Percentiles rank a stretch among this genome's conserved stretches.
These are phyloP conservation scores for Maccullochella peelii DNA, from an alignment of 2,113 vertebrate genomes.

Conservation along the genomic window DNA sequence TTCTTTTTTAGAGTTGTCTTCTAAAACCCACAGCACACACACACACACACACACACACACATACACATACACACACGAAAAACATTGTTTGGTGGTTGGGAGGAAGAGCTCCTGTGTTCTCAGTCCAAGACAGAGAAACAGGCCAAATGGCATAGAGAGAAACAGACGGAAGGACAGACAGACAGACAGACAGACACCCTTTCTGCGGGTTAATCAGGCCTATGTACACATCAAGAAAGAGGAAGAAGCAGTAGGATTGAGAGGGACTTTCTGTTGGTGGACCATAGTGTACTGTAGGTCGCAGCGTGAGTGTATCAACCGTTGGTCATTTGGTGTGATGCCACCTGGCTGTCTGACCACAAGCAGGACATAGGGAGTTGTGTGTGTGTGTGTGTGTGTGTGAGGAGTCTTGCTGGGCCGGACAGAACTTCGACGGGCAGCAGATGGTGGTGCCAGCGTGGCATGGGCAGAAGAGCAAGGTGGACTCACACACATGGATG, in stretches of 20 bases:
- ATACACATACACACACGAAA: slow-evolving; percentile 38
- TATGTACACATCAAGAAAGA: slow-evolving; percentile 31
- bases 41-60: slow-evolving; percentile 38
- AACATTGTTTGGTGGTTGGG: slow-evolving; percentile 29
- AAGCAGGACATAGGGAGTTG: slow-evolving; percentile 46
- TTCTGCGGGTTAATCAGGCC: slow-evolving; percentile 40
- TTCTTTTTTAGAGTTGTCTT: slow-evolving; percentile 60
- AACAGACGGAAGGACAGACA: slow-evolving; percentile 56
- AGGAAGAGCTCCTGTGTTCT: slow-evolving; percentile 50
- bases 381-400: slow-evolving; percentile 14
- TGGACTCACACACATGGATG: slow-evolving; percentile 66
- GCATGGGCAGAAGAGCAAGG: slow-evolving; percentile 55
- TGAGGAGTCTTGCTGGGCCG: slow-evolving; percentile 61
- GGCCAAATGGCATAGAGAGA: slow-evolving; percentile 55
- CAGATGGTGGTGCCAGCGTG: slow-evolving; percentile 81
- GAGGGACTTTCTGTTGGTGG: slow-evolving; percentile 40
- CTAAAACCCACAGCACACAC: slow-evolving; percentile 47
- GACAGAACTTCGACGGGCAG: slow-evolving; percentile 63
- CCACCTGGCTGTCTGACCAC: slow-evolving; percentile 72
- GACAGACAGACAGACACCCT: slow-evolving; percentile 39
- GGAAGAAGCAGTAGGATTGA: slow-evolving; percentile 20
- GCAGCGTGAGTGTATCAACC: slow-evolving; percentile 53
- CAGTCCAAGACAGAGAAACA: slow-evolving; percentile 38
- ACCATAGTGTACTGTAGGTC: slow-evolving; percentile 38
- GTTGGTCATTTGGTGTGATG: slow-evolving; percentile 66